These are phyloP conservation scores for Lepidurus couesii DNA, from an alignment of 1,140 invertebrate species.

Conservation along the genomic window DNA sequence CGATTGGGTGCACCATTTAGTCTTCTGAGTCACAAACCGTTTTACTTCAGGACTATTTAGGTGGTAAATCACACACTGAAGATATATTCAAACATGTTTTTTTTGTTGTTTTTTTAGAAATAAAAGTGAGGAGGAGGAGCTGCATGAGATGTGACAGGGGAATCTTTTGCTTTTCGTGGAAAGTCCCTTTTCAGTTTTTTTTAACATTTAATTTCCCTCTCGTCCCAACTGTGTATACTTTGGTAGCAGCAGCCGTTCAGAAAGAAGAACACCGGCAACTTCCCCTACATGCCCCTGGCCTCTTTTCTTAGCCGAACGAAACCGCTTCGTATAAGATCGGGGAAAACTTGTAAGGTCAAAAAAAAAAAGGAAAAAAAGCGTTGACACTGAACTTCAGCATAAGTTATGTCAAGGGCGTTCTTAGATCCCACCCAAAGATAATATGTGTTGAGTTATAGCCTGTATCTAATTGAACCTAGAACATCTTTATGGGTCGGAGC, in stretches of 20 bases:
- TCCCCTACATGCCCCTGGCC: constrained; percentile 20
- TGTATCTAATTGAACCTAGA: neutral
- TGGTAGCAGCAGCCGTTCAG: neutral
- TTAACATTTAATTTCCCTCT: neutral
- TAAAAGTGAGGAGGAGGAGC: too few species aligned
- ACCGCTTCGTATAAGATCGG: neutral
- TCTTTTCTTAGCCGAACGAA: constrained; percentile 9
- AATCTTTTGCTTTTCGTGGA: neutral
- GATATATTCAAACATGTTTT: too few species aligned
- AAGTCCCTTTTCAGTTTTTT: neutral
- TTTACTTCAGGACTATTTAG: too few species aligned
- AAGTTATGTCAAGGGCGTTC: constrained; percentile 8
- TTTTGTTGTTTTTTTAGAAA: too few species aligned
- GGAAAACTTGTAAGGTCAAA: neutral
- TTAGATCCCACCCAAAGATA: constrained; percentile 9
- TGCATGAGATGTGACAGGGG: neutral
- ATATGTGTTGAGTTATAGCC: neutral
- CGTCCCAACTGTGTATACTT: neutral
- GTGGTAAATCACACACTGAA: too few species aligned
- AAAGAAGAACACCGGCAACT: neutral
- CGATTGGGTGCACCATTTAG: too few species aligned
- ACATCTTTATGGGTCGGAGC: neutral
- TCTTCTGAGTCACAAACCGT: too few species aligned
- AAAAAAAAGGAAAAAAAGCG: neutral
- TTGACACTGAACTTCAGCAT: constrained; percentile 7